Percentiles rank a stretch among this genome's conserved stretches.
phyloP scores from a whole-genome alignment of 2,888 invertebrate genomes.

The Lissocephala sabroskyi region DNA sequence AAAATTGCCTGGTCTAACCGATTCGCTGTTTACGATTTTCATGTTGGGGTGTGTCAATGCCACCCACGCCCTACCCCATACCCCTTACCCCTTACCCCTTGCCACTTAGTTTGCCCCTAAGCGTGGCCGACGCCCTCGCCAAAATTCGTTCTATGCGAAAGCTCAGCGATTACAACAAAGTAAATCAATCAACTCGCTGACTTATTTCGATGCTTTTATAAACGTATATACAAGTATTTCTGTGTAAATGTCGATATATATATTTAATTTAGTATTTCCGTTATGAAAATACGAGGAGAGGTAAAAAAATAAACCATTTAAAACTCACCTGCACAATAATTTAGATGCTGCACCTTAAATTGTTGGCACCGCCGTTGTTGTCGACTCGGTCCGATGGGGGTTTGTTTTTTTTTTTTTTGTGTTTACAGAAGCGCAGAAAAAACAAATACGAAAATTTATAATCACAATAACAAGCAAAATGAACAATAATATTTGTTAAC shows the following conservation, averaged over 20 bases:
- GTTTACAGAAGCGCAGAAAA: conserved; percentile 44
- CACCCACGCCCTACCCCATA: too few species aligned
- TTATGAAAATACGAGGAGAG: conserved; percentile 38
- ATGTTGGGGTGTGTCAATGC: too few species aligned
- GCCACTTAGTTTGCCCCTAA: too few species aligned
- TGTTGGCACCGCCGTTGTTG: conserved; percentile 21
- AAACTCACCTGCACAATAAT: conserved; percentile 56
- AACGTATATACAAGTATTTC: too few species aligned
- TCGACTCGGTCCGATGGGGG: too few species aligned
- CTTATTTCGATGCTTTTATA: too few species aligned
- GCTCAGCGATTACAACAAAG: conserved; percentile 47
- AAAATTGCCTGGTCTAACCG: too few species aligned
- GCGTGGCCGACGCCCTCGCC: too few species aligned
- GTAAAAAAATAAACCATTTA: conserved; percentile 21
- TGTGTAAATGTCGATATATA: conserved; percentile 13
- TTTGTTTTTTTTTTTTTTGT: conserved; percentile 20
- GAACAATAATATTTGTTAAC: conserved; percentile 69
- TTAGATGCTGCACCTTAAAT: conserved; percentile 49
- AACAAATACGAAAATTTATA: conserved; percentile 53
- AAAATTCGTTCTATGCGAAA: too few species aligned
- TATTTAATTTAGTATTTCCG: conserved; percentile 59
- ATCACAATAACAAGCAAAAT: conserved; percentile 62
- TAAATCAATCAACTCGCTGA: conserved; percentile 40
- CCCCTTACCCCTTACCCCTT: too few species aligned
- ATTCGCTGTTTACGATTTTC: too few species aligned